Evolutionary conservation across 2,888 invertebrate species (phyloP).

Genomic region (Microplitis manilae): DNA sequence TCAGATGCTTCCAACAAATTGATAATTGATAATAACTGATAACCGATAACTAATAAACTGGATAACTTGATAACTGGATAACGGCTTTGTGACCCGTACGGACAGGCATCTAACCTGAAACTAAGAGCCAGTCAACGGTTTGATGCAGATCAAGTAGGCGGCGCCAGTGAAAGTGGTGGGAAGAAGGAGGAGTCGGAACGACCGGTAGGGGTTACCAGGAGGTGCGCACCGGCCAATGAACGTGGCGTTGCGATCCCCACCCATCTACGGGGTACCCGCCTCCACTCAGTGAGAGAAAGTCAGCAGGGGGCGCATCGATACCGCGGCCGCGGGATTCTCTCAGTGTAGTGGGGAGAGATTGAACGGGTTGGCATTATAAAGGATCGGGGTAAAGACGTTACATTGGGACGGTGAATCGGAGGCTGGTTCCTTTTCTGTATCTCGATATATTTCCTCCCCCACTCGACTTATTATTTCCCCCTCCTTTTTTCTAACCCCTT

Average conservation of each 20-base stretch:
- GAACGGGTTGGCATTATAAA: slow-evolving; percentile 27
- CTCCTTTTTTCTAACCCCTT: slow-evolving; percentile 38
- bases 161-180: slow-evolving; percentile 62
- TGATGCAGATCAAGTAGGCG: slow-evolving; percentile 70
- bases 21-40: neutral
- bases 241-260: too few species aligned
- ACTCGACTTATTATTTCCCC: slow-evolving; percentile 43
- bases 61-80: neutral
- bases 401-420: slow-evolving; percentile 58
- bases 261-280: neutral
- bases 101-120: slow-evolving; percentile 72
- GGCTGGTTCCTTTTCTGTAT: slow-evolving; percentile 63
- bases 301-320: neutral
- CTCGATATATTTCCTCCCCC: slow-evolving; percentile 56
- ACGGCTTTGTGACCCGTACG: slow-evolving; percentile 66
- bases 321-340: too few species aligned
- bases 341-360: slow-evolving; percentile 53
- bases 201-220: slow-evolving; percentile 58
- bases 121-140: slow-evolving; percentile 70
- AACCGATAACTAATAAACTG: neutral
- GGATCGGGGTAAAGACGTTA: slow-evolving; percentile 51
- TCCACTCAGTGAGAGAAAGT: neutral
- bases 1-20: neutral
- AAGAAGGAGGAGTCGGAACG: slow-evolving; percentile 57
- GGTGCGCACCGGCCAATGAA: too few species aligned